A percentile compares a stretch with the other conserved stretches of the same genome.
phyloP scores from a whole-genome alignment of 2,888 invertebrate genomes.

The Aporophyla lueneburgensis region DNA sequence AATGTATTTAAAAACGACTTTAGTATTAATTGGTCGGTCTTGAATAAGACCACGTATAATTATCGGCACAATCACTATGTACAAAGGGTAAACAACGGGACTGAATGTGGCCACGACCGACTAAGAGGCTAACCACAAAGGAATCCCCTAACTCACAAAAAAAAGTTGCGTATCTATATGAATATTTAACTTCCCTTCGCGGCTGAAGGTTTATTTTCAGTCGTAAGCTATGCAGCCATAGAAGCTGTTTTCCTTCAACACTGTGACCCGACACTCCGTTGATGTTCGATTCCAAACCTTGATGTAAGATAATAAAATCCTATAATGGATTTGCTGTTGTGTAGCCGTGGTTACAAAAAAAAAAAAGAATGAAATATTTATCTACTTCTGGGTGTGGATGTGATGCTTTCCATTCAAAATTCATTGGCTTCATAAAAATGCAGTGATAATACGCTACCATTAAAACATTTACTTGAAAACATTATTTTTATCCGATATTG shows the following conservation, averaged over 20 bases:
- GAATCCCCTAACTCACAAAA: slow-evolving; percentile 80
- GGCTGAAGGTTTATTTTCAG: slow-evolving; percentile 74
- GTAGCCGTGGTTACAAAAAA: slow-evolving; percentile 78
- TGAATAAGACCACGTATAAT: slow-evolving; percentile 63
- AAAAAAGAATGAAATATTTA: slow-evolving; percentile 79
- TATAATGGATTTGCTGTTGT: slow-evolving; percentile 86
- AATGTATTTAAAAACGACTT: slow-evolving; percentile 56
- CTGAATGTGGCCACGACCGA: slow-evolving; percentile 65
- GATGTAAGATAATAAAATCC: slow-evolving; percentile 87
- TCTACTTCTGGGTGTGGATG: slow-evolving; percentile 75
- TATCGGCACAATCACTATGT: slow-evolving; percentile 68
- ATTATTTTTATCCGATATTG: slow-evolving; percentile 14
- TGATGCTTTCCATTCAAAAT: slow-evolving; percentile 60
- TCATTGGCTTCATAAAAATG: slow-evolving; percentile 39
- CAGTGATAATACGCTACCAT: not conserved
- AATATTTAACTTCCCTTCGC: slow-evolving; percentile 79
- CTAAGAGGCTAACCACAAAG: slow-evolving; percentile 81
- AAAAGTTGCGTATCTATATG: slow-evolving; percentile 82
- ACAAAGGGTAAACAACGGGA: slow-evolving; percentile 73
- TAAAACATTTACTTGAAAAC: not conserved
- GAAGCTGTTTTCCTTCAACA: slow-evolving; percentile 74
- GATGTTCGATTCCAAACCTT: slow-evolving; percentile 84
- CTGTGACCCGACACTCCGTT: slow-evolving; percentile 67
- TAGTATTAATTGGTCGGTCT: slow-evolving; percentile 59
- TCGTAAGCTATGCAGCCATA: slow-evolving; percentile 75